Base-by-base conservation (phyloP, 2,888 invertebrate species). In the Pseudoips prasinana region DNA sequence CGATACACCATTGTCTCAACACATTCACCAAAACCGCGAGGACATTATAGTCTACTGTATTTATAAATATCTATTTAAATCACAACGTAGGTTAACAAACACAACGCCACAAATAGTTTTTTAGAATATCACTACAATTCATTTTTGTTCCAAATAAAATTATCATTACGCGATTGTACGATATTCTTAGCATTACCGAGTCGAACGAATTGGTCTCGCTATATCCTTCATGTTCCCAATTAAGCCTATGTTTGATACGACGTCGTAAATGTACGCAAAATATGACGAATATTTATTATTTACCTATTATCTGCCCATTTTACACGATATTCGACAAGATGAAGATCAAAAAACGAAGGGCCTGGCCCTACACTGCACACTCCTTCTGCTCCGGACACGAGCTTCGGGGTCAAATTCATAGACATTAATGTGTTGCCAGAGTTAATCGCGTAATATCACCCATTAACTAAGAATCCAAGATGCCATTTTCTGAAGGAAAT, bases 231-330 rank as follows among this genome's bases (percentile, higher is more conserved):
- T 72, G 55, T 48, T 50, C 54, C 39, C 54, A 49, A 60, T 47
- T 60, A 46, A 39, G 35, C 38, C 41, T 46, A 42, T 50, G 38
- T 39, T 41, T 24, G 22, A 58, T 38, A 41, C 8, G 27, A 43
- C 32, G 29, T 33, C 34, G 10, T 29, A 42, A 39, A 35, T 40
- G 31, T 25, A 2, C 38, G 25, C 30, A 45, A 34, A 43, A 27
- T 33, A 31, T 32, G 39, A 44, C 42, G 40, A 73, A 58, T 67
- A 72, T 67, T 67, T 58, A 45, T 63, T 71, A 78, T 77, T 86
- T 87, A 89, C 89, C 89, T 84, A 86, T 85, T 83, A 88, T 77
- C 87, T 88, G 81, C 87, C 87, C 89, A 89, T 89, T 88, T 87
- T 88, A 84, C 76, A 79, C 80, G 70, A 72, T 74, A 71, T 80